A percentile compares a stretch with the other conserved stretches of the same genome.
phyloP scores from a whole-genome alignment of 2,888 invertebrate genomes.

The Elegia similella region DNA sequence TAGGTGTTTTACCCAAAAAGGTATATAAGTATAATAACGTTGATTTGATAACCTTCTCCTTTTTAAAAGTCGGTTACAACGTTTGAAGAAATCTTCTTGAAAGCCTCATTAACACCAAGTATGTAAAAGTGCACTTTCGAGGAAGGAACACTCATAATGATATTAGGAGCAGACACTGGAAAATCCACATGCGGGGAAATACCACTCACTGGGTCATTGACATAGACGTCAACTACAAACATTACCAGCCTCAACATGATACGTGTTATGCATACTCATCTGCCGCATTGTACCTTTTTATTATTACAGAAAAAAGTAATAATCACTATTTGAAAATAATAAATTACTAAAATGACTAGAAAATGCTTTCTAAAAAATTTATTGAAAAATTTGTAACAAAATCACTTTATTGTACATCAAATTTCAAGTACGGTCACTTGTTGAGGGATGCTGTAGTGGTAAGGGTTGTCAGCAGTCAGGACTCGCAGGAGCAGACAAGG shows the following conservation, averaged over 20 bases:
- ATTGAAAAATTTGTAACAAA: not conserved
- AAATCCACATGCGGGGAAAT: constrained; percentile 16
- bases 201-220: constrained; percentile 37
- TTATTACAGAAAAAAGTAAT: not conserved
- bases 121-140: constrained; percentile 6
- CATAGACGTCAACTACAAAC: constrained; percentile 36
- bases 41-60: too few relatives aligned
- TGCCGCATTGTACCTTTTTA: not conserved
- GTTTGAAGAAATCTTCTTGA: too few relatives aligned
- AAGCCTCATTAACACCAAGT: not conserved
- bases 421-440: not conserved
- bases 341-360: too few relatives aligned
- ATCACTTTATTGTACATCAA: not conserved
- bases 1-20: too few relatives aligned
- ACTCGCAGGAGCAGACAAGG: constrained; percentile 34
- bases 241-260: constrained; percentile 16
- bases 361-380: too few relatives aligned
- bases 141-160: constrained; percentile 2
- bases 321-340: too few relatives aligned
- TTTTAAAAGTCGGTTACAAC: too few relatives aligned
- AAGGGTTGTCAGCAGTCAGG: constrained; percentile 29
- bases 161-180: not conserved
- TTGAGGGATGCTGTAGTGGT: constrained; percentile 11
- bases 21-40: too few relatives aligned
- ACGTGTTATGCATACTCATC: not conserved